phyloP scores from a whole-genome alignment of 2,888 invertebrate genomes.

The Nineta flava region DNA sequence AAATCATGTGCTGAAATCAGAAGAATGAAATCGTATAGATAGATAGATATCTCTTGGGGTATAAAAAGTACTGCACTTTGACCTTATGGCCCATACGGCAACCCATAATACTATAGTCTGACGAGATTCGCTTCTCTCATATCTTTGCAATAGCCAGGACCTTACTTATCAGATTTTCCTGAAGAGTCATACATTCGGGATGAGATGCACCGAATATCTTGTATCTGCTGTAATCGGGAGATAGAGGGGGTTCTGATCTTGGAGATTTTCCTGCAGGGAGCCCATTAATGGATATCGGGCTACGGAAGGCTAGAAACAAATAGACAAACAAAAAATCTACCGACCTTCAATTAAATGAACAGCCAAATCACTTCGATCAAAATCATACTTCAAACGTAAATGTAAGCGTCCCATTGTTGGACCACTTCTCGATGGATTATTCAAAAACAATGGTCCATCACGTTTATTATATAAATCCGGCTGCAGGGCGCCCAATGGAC shows the following conservation, averaged over 20 bases:
- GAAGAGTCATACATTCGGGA: too few species aligned
- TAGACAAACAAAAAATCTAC: neutral
- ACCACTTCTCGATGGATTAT: constrained; percentile 38
- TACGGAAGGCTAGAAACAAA: neutral
- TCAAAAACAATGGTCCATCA: constrained; percentile 62
- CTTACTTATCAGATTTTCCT: too few species aligned
- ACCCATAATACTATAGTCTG: too few species aligned
- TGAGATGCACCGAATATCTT: too few species aligned
- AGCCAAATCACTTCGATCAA: constrained; percentile 75
- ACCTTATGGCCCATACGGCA: too few species aligned
- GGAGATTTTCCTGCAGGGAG: too few species aligned
- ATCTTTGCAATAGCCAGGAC: too few species aligned
- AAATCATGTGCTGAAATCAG: constrained; percentile 55
- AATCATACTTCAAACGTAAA: constrained; percentile 73
- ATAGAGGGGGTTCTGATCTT: too few species aligned
- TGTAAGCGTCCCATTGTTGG: constrained; percentile 68
- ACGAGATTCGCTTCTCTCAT: too few species aligned
- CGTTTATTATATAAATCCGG: constrained; percentile 73
- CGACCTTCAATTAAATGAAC: constrained; percentile 84
- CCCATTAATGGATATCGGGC: too few species aligned
- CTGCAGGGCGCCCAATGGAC: constrained; percentile 65
- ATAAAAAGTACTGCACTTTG: neutral
- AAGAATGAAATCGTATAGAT: neutral
- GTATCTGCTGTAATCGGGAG: too few species aligned
- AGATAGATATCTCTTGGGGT: too few species aligned